Conservation (phyloP, 92 coral and sea anemone genomes). For the Pocillopora grandis region DNA sequence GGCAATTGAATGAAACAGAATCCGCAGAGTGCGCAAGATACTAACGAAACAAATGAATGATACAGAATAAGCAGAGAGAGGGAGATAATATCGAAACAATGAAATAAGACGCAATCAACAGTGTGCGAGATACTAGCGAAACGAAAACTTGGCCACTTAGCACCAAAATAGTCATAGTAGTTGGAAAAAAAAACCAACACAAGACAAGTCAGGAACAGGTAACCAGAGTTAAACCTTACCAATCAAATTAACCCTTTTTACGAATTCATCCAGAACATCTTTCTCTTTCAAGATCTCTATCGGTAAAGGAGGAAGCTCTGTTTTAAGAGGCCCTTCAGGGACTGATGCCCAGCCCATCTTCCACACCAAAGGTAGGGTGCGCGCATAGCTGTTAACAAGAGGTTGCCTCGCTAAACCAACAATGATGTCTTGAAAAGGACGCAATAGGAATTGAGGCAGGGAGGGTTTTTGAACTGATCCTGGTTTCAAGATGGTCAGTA, state of each 20-base stretch:
- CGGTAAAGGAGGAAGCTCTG: slow-evolving; percentile 94
- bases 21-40: too few relatives aligned
- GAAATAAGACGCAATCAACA: too few relatives aligned
- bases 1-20: too few relatives aligned
- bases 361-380: slow-evolving; percentile 95
- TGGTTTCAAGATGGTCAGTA: slow-evolving; percentile 55
- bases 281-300: slow-evolving; percentile 96
- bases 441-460: slow-evolving; percentile 79
- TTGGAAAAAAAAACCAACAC: too few relatives aligned
- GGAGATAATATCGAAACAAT: too few relatives aligned
- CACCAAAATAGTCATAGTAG: too few relatives aligned
- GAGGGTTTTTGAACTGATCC: slow-evolving; percentile 57
- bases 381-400: slow-evolving; percentile 93
- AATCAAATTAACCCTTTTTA: slow-evolving; percentile 81
- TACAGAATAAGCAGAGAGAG: too few relatives aligned
- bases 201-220: neutral
- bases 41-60: too few relatives aligned
- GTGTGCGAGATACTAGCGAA: too few relatives aligned
- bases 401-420: slow-evolving; percentile 90
- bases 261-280: slow-evolving; percentile 92
- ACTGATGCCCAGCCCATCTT: slow-evolving; percentile 91
- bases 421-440: slow-evolving; percentile 75
- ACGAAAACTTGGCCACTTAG: too few relatives aligned
- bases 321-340: slow-evolving; percentile 81
- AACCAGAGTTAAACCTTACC: slow-evolving; percentile 53